Base-by-base conservation (phyloP, 2,888 invertebrate genomes). In the Pecten maximus region DNA sequence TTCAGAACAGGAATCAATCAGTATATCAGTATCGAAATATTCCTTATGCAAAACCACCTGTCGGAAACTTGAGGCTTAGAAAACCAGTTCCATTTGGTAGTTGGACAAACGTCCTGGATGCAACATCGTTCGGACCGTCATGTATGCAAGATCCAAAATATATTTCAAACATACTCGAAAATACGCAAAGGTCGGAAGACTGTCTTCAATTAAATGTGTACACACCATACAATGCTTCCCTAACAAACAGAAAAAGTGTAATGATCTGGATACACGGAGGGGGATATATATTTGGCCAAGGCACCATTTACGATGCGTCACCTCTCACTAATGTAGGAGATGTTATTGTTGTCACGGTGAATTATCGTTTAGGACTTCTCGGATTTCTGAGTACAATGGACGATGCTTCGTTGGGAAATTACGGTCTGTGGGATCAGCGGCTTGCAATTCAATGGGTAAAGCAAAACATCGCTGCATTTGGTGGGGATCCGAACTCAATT, bases 181-280 rank as follows among this genome's bases (percentile, higher is more conserved):
- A 48, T n/a, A 44, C n/a, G 15, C n/a, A 88, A 44, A 48, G 44
- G 44, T 88, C 88, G 28, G 88, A 88, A 44, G 88, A 88, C 23
- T 88, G 88, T n/a, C 39, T 88, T n/a, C 50, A 88, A 28, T 10
- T 88, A 6, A 88, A 88, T 88, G 50, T 88, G 15, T 88, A 88
- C 39, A 50, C 39, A 0, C 88, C 88, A 15, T 28, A 28, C 39
- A 48, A n/a, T 48, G 88, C 39, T 23, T 88, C 50, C 15, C 19
- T 44, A 35, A 23, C n/a, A 19, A 35, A 0, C 16, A 88, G 8
- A 35, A 48, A 88, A n/a, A 50, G 44, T 8, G 88, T 88, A 23
- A 88, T 88, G 88, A 88, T 88, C 10, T 48, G 88, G 88, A 88
- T 88, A 28, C 88, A 88, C 40, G 88, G 88, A 48, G 88, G 88